These are phyloP conservation scores for Thymallus thymallus DNA, from an alignment of 2,113 vertebrate genomes.

Conservation along the genomic window DNA sequence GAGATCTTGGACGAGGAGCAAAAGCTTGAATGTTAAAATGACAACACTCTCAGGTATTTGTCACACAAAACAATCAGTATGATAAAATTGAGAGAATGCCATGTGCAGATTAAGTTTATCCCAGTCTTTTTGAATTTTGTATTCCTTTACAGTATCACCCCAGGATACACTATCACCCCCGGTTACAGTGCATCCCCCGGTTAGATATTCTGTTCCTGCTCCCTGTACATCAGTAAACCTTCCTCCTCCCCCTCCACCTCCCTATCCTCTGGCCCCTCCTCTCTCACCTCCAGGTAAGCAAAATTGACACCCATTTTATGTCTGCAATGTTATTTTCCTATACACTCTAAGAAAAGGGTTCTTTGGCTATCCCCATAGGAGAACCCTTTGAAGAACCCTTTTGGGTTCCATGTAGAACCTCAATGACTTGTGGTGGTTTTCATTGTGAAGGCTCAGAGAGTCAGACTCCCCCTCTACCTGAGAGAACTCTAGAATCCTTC, in stretches of 20 bases:
- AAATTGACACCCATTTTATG: not conserved
- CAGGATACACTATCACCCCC: not conserved
- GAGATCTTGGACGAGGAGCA: slow-evolving; percentile 63
- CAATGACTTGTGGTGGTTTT: not conserved
- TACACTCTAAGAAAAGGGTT: too few relatives aligned
- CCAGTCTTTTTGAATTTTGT: too few relatives aligned
- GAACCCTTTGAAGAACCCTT: too few relatives aligned
- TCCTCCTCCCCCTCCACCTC: not conserved
- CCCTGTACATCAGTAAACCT: not conserved
- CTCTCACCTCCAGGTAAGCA: slow-evolving; percentile 34
- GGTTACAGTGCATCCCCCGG: not conserved
- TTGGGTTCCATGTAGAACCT: too few relatives aligned
- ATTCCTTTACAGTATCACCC: too few relatives aligned
- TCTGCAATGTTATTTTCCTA: not conserved
- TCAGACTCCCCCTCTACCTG: slow-evolving; percentile 69
- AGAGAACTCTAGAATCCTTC: slow-evolving; percentile 81
- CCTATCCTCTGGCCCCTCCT: not conserved
- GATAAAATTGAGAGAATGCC: too few relatives aligned
- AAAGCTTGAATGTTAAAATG: slow-evolving; percentile 65
- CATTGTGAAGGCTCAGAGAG: slow-evolving; percentile 28
- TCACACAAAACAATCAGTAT: not conserved
- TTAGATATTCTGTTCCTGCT: slow-evolving; percentile 1
- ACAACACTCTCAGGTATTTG: slow-evolving; percentile 56
- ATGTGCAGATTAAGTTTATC: too few relatives aligned
- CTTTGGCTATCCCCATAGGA: too few relatives aligned